Percentiles rank a stretch among this genome's conserved stretches.
Conservation (phyloP, 1,140 invertebrate species). For the Drosophila equinoxialis region DNA sequence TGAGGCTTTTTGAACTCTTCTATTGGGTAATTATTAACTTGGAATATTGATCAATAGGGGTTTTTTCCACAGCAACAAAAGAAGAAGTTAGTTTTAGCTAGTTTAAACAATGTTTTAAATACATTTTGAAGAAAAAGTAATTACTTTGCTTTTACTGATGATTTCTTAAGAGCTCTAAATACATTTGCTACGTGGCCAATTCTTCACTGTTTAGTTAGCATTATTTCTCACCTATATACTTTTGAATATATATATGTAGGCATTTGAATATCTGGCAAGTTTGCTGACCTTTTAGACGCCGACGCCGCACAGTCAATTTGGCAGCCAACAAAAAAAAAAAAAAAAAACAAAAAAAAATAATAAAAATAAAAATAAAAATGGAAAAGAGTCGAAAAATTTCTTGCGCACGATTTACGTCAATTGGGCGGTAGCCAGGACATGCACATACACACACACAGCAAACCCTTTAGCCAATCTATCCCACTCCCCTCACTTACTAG, state of each 20-base stretch:
- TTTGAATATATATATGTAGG: too few species aligned
- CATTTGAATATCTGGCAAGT: constrained; percentile 25
- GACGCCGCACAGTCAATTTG: constrained; percentile 60
- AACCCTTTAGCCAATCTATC: neutral
- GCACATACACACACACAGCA: constrained; percentile 16
- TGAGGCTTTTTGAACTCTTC: too few species aligned
- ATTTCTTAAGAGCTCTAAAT: too few species aligned
- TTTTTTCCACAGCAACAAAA: too few species aligned
- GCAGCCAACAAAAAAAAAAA: constrained; percentile 55
- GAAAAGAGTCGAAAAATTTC: constrained; percentile 1
- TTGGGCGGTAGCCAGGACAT: constrained; percentile 68
- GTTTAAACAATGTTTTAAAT: too few species aligned
- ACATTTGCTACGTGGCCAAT: too few species aligned
- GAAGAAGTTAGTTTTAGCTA: too few species aligned
- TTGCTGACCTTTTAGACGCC: constrained; percentile 68
- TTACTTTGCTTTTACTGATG: too few species aligned
- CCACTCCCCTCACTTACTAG: constrained; percentile 6
- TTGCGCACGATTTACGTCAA: constrained; percentile 76
- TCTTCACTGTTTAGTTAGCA: neutral
- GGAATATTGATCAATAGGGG: too few species aligned
- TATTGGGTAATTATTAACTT: too few species aligned
- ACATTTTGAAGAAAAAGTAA: too few species aligned
- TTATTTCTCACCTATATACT: neutral
- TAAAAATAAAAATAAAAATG: neutral
- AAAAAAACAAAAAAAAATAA: neutral